Conservation (phyloP, 2,888 invertebrate genomes). For the Phortica magna region DNA sequence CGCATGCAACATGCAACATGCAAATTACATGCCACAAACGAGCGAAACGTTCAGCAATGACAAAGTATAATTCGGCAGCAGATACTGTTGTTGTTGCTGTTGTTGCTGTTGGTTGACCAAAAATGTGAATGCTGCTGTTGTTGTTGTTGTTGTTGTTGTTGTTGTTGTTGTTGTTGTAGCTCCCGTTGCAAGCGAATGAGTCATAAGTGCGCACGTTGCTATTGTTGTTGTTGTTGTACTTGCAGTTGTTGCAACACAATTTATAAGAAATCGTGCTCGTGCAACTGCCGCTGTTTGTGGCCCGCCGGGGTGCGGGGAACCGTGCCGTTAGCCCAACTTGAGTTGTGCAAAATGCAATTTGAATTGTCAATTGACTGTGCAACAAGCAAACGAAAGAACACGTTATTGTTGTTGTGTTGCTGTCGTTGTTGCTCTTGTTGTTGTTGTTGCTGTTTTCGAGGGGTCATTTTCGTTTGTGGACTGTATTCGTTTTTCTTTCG, state of each 20-base stretch:
- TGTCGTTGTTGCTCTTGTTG: not conserved
- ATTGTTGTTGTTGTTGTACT: conserved; percentile 24
- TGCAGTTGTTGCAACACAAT: conserved; percentile 31
- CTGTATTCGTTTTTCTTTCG: conserved; percentile 21
- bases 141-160: conserved; percentile 42
- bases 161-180: conserved; percentile 47
- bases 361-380: conserved; percentile 8
- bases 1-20: not conserved
- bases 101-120: conserved; percentile 24
- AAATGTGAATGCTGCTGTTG: conserved; percentile 38
- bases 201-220: conserved; percentile 22
- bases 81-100: conserved; percentile 29
- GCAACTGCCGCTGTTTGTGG: not conserved
- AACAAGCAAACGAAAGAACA: not conserved
- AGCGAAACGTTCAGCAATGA: not conserved
- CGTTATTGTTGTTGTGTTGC: not conserved
- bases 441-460: conserved; percentile 2
- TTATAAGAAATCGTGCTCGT: conserved; percentile 25
- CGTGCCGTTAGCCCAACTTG: not conserved
- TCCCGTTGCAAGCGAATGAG: conserved; percentile 14
- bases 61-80: not conserved
- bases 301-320: no score
- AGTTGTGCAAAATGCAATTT: conserved; percentile 23
- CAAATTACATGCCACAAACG: not conserved
- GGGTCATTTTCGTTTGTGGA: conserved; percentile 29